These are phyloP conservation scores for Aporrectodea caliginosa DNA, from an alignment of 1,140 invertebrate genomes.

Conservation along the genomic window DNA sequence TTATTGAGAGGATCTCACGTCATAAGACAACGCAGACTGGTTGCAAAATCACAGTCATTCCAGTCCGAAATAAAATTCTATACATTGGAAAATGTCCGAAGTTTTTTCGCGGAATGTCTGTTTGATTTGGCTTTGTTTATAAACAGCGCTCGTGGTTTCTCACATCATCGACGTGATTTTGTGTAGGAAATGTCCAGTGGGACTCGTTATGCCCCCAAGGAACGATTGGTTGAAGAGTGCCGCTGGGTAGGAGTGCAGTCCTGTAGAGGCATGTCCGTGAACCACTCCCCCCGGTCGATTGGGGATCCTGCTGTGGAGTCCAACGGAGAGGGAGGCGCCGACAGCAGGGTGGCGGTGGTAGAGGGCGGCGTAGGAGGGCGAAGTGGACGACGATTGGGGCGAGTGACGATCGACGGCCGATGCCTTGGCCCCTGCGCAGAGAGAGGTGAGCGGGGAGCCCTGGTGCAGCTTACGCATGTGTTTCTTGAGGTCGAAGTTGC, in stretches of 20 bases:
- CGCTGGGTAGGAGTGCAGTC: neutral
- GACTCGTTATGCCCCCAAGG: too few relatives aligned
- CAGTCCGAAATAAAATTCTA: too few relatives aligned
- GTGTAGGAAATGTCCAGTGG: neutral
- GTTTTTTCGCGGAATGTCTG: too few relatives aligned
- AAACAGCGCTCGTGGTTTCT: too few relatives aligned
- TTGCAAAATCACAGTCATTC: too few relatives aligned
- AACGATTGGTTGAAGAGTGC: neutral
- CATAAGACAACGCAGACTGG: too few relatives aligned
- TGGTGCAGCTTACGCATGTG: constrained; percentile 89
- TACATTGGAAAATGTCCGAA: too few relatives aligned
- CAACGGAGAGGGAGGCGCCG: neutral
- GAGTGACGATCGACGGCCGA: too few relatives aligned
- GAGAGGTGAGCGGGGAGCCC: neutral
- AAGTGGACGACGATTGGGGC: neutral
- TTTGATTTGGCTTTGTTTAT: too few relatives aligned
- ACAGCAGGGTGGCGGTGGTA: neutral
- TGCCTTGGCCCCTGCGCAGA: too few relatives aligned
- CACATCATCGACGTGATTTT: neutral
- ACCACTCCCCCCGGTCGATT: neutral
- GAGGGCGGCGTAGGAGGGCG: neutral
- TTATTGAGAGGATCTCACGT: too few relatives aligned
- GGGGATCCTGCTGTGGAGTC: too few relatives aligned
- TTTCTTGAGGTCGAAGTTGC: constrained; percentile 98
- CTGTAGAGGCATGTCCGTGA: neutral